A percentile compares a stretch with the other conserved stretches of the same genome.
Conservation (phyloP, 2,113 vertebrate species). For the Nyctereutes procyonoides region DNA sequence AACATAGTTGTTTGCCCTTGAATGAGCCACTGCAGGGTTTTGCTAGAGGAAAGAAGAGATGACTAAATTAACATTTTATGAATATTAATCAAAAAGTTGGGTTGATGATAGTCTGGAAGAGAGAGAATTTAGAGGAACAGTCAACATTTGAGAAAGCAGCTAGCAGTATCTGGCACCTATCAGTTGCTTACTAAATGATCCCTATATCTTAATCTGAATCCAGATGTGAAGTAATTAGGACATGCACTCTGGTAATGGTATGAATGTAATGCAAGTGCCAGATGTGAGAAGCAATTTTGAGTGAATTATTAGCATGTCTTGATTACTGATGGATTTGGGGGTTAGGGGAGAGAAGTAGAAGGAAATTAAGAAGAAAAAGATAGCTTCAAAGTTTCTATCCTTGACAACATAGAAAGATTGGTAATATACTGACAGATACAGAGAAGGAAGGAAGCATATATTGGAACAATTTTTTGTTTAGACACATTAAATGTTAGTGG, state of each 20-base stretch:
- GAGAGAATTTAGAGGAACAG: not conserved
- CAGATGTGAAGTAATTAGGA: slow-evolving; percentile 32
- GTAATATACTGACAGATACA: not conserved
- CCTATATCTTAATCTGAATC: not conserved
- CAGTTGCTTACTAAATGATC: slow-evolving; percentile 25
- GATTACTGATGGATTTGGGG: not conserved
- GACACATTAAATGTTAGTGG: not conserved
- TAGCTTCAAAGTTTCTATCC: not conserved
- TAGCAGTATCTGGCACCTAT: not conserved
- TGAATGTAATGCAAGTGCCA: not conserved
- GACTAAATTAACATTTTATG: not conserved
- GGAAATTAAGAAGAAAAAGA: not conserved
- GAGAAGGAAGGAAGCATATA: not conserved
- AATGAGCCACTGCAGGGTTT: not conserved
- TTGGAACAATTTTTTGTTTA: not conserved
- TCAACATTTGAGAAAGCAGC: not conserved
- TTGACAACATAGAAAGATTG: not conserved
- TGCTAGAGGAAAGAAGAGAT: not conserved
- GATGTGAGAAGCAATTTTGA: slow-evolving; percentile 19
- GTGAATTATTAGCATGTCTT: slow-evolving; percentile 48
- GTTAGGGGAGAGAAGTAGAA: not conserved
- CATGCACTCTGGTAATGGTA: not conserved
- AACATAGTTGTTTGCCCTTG: not conserved
- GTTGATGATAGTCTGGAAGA: not conserved
- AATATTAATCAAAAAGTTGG: slow-evolving; percentile 13